Percentiles rank a stretch among this genome's conserved stretches.
These are phyloP conservation scores for Tetragonula clypearis DNA, from an alignment of 1,140 invertebrate genomes.

Conservation along the genomic window DNA sequence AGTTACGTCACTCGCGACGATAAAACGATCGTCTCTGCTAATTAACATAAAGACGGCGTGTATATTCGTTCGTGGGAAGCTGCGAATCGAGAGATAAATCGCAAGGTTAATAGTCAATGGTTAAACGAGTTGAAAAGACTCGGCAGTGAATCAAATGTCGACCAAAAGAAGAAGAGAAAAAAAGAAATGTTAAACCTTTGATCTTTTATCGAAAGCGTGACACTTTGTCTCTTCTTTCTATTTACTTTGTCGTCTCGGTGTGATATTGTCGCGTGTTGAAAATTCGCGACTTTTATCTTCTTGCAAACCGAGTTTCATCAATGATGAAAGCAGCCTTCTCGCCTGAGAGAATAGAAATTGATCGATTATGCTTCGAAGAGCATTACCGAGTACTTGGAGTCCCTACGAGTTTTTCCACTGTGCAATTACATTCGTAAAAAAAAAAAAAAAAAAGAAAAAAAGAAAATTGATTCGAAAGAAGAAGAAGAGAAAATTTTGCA, in stretches of 20 bases:
- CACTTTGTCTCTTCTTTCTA: not conserved
- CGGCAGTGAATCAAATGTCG: not conserved
- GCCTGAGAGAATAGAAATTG: too few species aligned
- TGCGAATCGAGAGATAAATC: not conserved
- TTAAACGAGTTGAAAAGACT: not conserved
- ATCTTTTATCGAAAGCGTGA: not conserved
- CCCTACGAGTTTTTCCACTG: too few species aligned
- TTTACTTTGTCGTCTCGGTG: not conserved
- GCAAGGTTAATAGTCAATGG: too few species aligned
- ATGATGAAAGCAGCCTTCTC: too few species aligned
- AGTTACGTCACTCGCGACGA: not conserved
- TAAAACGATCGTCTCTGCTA: not conserved
- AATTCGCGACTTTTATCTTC: not conserved
- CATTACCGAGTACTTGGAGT: too few species aligned
- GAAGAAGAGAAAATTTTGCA: too few species aligned
- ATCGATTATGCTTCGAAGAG: too few species aligned
- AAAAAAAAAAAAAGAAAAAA: too few species aligned
- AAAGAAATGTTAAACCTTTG: not conserved
- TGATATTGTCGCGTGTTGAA: too few species aligned
- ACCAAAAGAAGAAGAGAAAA: not conserved
- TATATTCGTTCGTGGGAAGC: not conserved
- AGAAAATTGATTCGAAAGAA: too few species aligned
- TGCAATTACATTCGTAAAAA: too few species aligned
- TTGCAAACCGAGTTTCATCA: too few species aligned
- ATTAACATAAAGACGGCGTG: not conserved